A percentile compares a stretch with the other conserved stretches of the same genome.
Conservation (phyloP, 2,113 vertebrate species). For the Solea solea region DNA sequence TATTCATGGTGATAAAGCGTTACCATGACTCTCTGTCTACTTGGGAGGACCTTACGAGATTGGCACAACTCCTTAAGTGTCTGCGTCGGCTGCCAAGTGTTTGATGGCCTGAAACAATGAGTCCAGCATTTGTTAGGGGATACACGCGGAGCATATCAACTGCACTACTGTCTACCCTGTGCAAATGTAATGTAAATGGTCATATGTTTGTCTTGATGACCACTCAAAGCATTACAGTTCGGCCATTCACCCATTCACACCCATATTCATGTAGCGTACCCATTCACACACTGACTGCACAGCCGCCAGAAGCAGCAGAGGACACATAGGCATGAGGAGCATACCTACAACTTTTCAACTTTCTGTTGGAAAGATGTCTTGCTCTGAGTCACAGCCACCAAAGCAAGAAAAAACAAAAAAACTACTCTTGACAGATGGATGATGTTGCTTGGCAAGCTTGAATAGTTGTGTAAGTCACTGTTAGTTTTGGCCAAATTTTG, state of each 20-base stretch:
- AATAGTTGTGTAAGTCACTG: background rate
- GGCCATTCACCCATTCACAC: too few relatives aligned
- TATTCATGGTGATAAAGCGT: slow-evolving; percentile 78
- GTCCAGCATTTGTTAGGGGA: slow-evolving; percentile 87
- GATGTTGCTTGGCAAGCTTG: background rate
- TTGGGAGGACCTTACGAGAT: slow-evolving; percentile 66
- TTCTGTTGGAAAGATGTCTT: too few relatives aligned
- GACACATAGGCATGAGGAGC: too few relatives aligned
- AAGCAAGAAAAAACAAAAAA: background rate
- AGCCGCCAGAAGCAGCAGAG: too few relatives aligned
- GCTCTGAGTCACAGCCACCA: background rate
- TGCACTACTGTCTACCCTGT: slow-evolving; percentile 87
- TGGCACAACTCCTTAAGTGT: slow-evolving; percentile 62
- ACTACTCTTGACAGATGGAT: background rate
- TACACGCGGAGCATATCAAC: slow-evolving; percentile 89
- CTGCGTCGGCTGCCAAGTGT: slow-evolving; percentile 77
- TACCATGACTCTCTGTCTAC: slow-evolving; percentile 70
- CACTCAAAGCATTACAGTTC: too few relatives aligned
- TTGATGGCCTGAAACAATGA: slow-evolving; percentile 85
- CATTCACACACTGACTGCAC: too few relatives aligned
- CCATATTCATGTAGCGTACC: too few relatives aligned
- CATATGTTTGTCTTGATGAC: too few relatives aligned
- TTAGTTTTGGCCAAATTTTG: background rate
- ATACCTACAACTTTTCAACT: too few relatives aligned
- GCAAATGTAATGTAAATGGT: slow-evolving; percentile 83